Evolutionary conservation across 1,140 invertebrate species (phyloP).

Genomic region (Anoplophora glabripennis): DNA sequence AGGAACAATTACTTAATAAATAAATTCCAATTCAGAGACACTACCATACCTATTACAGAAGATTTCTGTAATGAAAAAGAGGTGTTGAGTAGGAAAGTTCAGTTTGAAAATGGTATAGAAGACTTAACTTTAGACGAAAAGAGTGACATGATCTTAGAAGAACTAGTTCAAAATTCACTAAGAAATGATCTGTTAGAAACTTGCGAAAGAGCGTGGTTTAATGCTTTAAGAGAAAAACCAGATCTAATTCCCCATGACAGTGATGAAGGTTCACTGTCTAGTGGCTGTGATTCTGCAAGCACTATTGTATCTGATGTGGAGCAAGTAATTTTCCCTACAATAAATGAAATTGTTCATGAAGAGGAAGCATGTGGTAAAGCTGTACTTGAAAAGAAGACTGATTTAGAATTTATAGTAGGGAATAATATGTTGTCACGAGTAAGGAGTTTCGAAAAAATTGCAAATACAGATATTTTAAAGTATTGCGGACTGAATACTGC

Average conservation of each 20-base stretch:
- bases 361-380: slow-evolving; percentile 16
- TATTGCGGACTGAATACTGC: slow-evolving; percentile 29
- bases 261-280: slow-evolving; percentile 75
- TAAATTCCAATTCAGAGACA: slow-evolving; percentile 11
- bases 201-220: slow-evolving; percentile 39
- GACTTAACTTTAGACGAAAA: slow-evolving; percentile 27
- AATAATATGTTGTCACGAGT: slow-evolving; percentile 39
- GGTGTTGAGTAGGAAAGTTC: slow-evolving; percentile 9
- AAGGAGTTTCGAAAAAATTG: slow-evolving; percentile 33
- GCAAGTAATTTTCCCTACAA: slow-evolving; percentile 35
- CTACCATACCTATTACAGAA: slow-evolving; percentile 18
- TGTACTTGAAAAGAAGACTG: slow-evolving; percentile 43
- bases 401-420: slow-evolving; percentile 46
- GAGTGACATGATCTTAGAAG: slow-evolving; percentile 38
- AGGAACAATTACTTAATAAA: slow-evolving; percentile 15
- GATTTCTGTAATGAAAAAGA: slow-evolving; percentile 28
- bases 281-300: slow-evolving; percentile 75
- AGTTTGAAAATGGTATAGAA: slow-evolving; percentile 3
- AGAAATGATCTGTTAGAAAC: slow-evolving; percentile 39
- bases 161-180: slow-evolving; percentile 34
- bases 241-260: slow-evolving; percentile 50
- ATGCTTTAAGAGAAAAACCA: slow-evolving; percentile 28
- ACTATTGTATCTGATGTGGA: slow-evolving; percentile 56
- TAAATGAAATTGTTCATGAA: slow-evolving; percentile 43
- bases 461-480: slow-evolving; percentile 30